phyloP scores from a whole-genome alignment of 2,797 vertebrate genomes.

The Distichodus sexfasciatus region DNA sequence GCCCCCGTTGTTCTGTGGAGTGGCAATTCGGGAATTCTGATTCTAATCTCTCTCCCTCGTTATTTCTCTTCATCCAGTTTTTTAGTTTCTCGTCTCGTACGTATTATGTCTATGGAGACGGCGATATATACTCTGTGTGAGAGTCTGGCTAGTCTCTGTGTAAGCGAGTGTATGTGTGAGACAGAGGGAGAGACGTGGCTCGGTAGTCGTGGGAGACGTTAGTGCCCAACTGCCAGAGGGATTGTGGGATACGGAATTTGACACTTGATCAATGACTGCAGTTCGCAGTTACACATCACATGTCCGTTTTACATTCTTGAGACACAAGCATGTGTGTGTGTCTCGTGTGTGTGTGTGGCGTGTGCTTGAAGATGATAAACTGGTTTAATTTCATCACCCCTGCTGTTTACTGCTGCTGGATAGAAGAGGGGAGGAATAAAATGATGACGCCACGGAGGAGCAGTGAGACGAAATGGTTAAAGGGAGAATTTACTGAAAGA shows the following conservation, averaged over 20 bases:
- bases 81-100: too few species aligned
- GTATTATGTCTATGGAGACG: too few species aligned
- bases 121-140: background rate
- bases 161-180: background rate
- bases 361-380: slow-evolving; percentile 31
- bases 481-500: background rate
- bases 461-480: slow-evolving; percentile 24
- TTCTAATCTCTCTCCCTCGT: background rate
- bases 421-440: slow-evolving; percentile 17
- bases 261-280: slow-evolving; percentile 42
- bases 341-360: background rate
- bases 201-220: slow-evolving; percentile 24
- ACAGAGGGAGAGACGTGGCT: too few species aligned
- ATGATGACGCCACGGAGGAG: background rate
- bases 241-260: slow-evolving; percentile 28
- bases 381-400: slow-evolving; percentile 38
- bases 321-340: slow-evolving; percentile 12
- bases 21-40: slow-evolving; percentile 12
- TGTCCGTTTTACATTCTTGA: slow-evolving; percentile 11
- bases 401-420: slow-evolving; percentile 12
- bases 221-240: slow-evolving; percentile 32
- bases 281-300: slow-evolving; percentile 5
- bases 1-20: background rate
- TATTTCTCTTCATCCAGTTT: background rate
- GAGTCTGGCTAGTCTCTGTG: background rate